phyloP scores from a whole-genome alignment of 2,888 invertebrate species.

The Polietes domitor region DNA sequence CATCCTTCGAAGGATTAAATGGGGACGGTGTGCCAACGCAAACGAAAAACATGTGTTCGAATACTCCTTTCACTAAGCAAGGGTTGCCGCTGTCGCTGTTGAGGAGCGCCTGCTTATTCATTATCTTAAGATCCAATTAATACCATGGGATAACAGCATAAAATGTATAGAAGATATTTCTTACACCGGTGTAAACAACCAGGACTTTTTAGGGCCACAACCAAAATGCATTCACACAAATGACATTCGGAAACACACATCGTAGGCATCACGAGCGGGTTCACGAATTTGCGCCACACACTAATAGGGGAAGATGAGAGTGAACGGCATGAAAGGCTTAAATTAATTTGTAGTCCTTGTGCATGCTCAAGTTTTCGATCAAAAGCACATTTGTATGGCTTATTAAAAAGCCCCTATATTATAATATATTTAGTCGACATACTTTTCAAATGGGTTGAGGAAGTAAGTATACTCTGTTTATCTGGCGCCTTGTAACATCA shows the following conservation, averaged over 20 bases:
- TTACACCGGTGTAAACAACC: conserved; percentile 61
- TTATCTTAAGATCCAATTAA: conserved; percentile 61
- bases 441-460: background rate
- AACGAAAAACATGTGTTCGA: conserved; percentile 57
- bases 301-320: background rate
- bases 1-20: background rate
- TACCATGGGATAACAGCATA: conserved; percentile 43
- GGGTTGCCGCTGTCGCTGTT: conserved; percentile 54
- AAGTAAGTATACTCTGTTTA: background rate
- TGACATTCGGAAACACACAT: conserved; percentile 30
- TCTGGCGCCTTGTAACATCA: background rate
- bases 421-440: conserved; percentile 9
- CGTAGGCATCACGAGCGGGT: no score
- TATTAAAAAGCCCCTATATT: conserved; percentile 45
- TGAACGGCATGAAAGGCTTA: conserved; percentile 26
- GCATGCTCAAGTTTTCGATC: conserved; percentile 37
- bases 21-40: conserved; percentile 3
- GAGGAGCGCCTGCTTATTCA: conserved; percentile 20
- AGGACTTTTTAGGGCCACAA: conserved; percentile 19
- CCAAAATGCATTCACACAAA: conserved; percentile 51
- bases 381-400: conserved; percentile 45
- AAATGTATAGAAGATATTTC: conserved; percentile 46
- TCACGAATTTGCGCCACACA: no score
- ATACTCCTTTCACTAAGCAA: conserved; percentile 21
- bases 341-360: conserved; percentile 62